phyloP scores from a whole-genome alignment of 2,888 invertebrate species.

The Drosophila neonasuta region DNA sequence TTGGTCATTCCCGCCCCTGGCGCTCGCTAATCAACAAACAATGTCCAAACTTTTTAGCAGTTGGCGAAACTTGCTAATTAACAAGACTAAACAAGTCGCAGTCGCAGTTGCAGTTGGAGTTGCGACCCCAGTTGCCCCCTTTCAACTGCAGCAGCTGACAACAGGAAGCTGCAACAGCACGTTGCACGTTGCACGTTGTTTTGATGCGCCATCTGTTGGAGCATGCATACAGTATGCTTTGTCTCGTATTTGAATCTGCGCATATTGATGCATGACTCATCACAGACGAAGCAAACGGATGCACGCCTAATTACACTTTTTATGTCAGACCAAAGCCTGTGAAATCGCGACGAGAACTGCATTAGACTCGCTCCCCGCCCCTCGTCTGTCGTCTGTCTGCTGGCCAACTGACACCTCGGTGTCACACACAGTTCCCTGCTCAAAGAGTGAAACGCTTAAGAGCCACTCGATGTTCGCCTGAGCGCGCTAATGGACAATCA shows the following conservation, averaged over 20 bases:
- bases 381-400: constrained; percentile 5
- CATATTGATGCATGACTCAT: constrained; percentile 50
- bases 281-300: constrained; percentile 28
- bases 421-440: constrained; percentile 7
- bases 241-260: constrained; percentile 8
- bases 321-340: constrained; percentile 46
- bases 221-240: neutral
- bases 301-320: constrained; percentile 67
- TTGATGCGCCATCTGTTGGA: constrained; percentile 6
- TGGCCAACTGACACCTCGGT: constrained; percentile 63
- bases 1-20: constrained; percentile 38
- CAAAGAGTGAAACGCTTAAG: constrained; percentile 33
- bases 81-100: constrained; percentile 35
- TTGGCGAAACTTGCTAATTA: constrained; percentile 57
- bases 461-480: constrained; percentile 34
- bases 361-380: constrained; percentile 14
- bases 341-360: constrained; percentile 13
- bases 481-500: constrained; percentile 71
- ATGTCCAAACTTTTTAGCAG: constrained; percentile 50
- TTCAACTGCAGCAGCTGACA: constrained; percentile 2
- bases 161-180: constrained; percentile 21
- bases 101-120: neutral
- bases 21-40: constrained; percentile 54
- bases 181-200: neutral
- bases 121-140: constrained; percentile 17